Base-by-base conservation (phyloP, 2,888 invertebrate species). In the Macaria liturata region DNA sequence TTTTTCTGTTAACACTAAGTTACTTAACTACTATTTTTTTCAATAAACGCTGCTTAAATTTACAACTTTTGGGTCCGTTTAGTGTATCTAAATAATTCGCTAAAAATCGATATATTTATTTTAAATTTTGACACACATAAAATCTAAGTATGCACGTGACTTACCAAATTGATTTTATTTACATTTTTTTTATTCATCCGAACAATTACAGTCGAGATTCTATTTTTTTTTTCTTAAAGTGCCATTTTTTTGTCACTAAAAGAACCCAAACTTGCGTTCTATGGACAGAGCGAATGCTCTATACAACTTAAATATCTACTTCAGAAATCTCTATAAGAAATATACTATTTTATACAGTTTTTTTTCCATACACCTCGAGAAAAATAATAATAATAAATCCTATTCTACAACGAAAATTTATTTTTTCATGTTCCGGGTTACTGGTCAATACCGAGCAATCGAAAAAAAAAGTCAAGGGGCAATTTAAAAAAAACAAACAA, bases 311-410 rank as follows among this genome's bases (percentile, higher is more conserved):
- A 81, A 54, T 39, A 54, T 40, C 79, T 80, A 65, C 56, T 52
- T 59, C 47, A 46, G 49, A 62, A 64, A 64, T 60, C 84, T 84
- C 80, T 81, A 87, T 83, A 85, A 80, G 80, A 83, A 83, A 80
- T 83, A 84, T 74, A 76, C 87, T 88, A 90, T 83, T 89, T 91
- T 90, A 86, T 90, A 90, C 89, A 90, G 71, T 78, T 82, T 73
- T 74, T 83, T 74, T 83, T 88, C 88, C 90, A 85, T 88, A 89
- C 88, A 90, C 89, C 90, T 86, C 77, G 75, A 79, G 75, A 83
- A 82, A 80, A 81, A 53, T 57, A 56, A 52, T 39, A 50, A 49
- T 53, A 82, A 78, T 78, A 80, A 42, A 76, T 47, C 57, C 58
- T 66, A 67, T 54, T 46, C 83, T 87, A 87, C 72, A 75, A 74